Conservation (phyloP, 2,113 vertebrate genomes). For the Hymenochirus boettgeri region DNA sequence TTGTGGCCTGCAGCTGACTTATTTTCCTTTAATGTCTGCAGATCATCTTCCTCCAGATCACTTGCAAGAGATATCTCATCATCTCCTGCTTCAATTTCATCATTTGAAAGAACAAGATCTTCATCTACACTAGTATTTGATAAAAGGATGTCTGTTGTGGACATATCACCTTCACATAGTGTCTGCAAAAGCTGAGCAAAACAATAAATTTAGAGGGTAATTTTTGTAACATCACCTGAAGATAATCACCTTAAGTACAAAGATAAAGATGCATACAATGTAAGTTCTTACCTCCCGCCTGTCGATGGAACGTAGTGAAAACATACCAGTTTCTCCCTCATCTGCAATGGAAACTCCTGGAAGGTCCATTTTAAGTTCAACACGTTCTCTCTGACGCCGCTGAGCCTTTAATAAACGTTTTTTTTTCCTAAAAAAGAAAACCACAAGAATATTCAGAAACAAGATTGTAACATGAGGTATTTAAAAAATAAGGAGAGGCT, state of each 20-base stretch:
- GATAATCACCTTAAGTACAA: no score
- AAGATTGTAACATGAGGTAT: no score
- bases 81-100: slow-evolving; percentile 49
- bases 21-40: slow-evolving; percentile 67
- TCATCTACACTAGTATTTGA: slow-evolving; percentile 49
- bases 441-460: no score
- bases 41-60: slow-evolving; percentile 80
- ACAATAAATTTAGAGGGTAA: no score
- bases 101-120: slow-evolving; percentile 77
- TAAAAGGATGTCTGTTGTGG: slow-evolving; percentile 64
- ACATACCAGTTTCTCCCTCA: slow-evolving; percentile 73
- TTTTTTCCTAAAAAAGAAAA: no score
- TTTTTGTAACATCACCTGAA: no score
- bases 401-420: slow-evolving; percentile 82
- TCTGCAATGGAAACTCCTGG: slow-evolving; percentile 90
- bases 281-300: slow-evolving; percentile 68
- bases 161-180: slow-evolving; percentile 81
- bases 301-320: slow-evolving; percentile 75
- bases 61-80: slow-evolving; percentile 79
- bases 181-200: slow-evolving; percentile 67
- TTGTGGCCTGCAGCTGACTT: slow-evolving; percentile 48
- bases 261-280: no score
- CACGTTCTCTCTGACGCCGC: slow-evolving; percentile 81
- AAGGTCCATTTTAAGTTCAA: slow-evolving; percentile 94
- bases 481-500: no score